These are phyloP conservation scores for Trogon melanurus DNA, from an alignment of 2,113 vertebrate species.

Conservation along the genomic window DNA sequence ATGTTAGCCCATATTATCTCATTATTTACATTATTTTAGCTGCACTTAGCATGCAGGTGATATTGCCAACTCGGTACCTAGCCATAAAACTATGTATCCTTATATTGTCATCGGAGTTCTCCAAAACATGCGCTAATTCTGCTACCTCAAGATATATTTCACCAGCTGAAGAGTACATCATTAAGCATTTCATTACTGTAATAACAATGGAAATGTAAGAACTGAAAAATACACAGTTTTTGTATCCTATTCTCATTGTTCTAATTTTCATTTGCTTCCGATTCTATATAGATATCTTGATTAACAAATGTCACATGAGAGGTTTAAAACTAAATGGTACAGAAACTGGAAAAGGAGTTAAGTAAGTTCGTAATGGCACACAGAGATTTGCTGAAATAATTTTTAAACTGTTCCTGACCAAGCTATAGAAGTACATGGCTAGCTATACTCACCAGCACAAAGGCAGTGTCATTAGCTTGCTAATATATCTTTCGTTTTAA, in stretches of 20 bases:
- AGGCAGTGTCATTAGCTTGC: neutral
- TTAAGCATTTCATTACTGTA: conserved; percentile 26
- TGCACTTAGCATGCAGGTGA: conserved; percentile 45
- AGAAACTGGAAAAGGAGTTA: conserved; percentile 40
- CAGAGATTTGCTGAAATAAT: conserved; percentile 50
- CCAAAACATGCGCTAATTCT: conserved; percentile 10
- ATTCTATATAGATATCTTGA: conserved; percentile 11
- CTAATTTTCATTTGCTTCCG: conserved; percentile 51
- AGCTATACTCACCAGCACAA: neutral
- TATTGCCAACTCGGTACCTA: conserved; percentile 51
- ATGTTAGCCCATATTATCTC: conserved; percentile 63
- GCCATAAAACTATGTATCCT: conserved; percentile 46
- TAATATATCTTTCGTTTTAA: neutral
- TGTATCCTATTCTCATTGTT: conserved; percentile 11
- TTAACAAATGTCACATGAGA: conserved; percentile 38
- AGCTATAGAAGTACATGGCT: conserved; percentile 12
- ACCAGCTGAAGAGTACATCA: conserved; percentile 24
- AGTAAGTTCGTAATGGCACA: conserved; percentile 48
- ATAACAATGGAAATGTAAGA: conserved; percentile 39
- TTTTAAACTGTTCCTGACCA: conserved; percentile 24
- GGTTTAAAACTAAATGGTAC: conserved; percentile 54
- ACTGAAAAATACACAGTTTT: neutral
- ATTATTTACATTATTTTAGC: conserved; percentile 65
- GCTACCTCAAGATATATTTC: conserved; percentile 16
- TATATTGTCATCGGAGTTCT: conserved; percentile 55